Base-by-base conservation (phyloP, 2,797 vertebrate genomes). In the Psittacula derbiana region DNA sequence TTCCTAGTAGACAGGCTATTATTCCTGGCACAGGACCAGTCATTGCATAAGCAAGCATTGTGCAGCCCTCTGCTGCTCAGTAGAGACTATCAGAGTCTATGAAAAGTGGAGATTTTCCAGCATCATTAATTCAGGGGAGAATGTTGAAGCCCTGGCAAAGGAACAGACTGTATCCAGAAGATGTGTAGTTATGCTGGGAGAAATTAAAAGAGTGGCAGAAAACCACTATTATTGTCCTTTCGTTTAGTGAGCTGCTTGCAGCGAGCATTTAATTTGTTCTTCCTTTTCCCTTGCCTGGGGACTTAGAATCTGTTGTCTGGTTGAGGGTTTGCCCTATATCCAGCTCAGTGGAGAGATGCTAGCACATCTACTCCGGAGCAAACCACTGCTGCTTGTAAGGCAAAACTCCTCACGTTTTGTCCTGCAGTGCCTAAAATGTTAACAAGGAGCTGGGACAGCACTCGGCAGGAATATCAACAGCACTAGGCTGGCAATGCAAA, bases 21-120 rank as follows among this genome's bases (percentile, higher is more conserved):
- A 80, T 81, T 91, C 79, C 87, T 96, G 96, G 95, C 95, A 52
- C 55, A 40, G 67, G 38, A 92, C 90, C 92, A 96, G 88, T 43
- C 92, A 76, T 96, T 97, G 91, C 94, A 93, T 95, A 97, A 96
- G 82, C 66, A 38, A 79, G 94, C 38, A 95, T 95, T 95, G 94
- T 96, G 85, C 86, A 90, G 96, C 83, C 41, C 74, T 75, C 91
- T 86, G 82, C 70, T 91, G 87, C 89, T 91, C 90, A 75, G 50
- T 82, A 64, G 85, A 81, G 93, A 88, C 90, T 44, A 47, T 70
- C 33, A 1, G 80, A 80, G 90, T 52, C 95, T 70, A 73, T 92
- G 95, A 97, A 94, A 94, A 93, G 95, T 92, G 94, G 96, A 96
- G 83, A 41, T 73, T 92, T 97, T 96, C 95, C 96, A 97, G 88